These are phyloP conservation scores for Mionectes macconnelli DNA, from an alignment of 2,113 vertebrate genomes.

Conservation along the genomic window DNA sequence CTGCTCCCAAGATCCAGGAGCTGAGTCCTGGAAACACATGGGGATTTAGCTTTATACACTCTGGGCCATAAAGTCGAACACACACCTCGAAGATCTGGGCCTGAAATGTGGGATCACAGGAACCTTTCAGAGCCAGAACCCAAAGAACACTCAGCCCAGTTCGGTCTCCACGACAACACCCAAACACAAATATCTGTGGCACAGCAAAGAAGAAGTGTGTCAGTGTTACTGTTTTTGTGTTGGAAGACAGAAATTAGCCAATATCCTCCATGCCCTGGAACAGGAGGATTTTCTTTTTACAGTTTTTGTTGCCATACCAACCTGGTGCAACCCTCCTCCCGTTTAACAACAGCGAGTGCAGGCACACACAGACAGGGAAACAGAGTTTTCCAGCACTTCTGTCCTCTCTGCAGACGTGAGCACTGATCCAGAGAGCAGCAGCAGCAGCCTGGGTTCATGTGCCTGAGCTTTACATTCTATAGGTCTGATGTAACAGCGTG, in stretches of 20 bases:
- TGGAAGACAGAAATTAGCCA: background rate
- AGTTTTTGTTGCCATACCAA: background rate
- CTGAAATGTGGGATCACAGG: background rate
- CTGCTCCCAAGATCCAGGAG: background rate
- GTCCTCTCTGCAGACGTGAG: conserved; percentile 38
- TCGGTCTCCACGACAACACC: conserved; percentile 8
- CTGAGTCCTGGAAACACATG: background rate
- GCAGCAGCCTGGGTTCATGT: background rate
- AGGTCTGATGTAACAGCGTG: conserved; percentile 65
- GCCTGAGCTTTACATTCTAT: conserved; percentile 45
- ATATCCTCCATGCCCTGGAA: background rate
- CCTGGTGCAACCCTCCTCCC: background rate
- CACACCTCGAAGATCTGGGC: background rate
- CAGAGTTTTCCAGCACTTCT: conserved; percentile 34
- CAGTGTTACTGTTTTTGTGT: background rate
- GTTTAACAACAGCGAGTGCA: fast-evolving
- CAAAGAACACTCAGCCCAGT: background rate
- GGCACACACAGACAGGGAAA: background rate
- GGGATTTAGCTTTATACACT: background rate
- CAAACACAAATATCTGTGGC: background rate
- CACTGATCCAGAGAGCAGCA: background rate
- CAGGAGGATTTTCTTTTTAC: background rate
- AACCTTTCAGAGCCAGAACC: background rate
- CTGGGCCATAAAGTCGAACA: background rate
- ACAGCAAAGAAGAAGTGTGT: background rate